Evolutionary conservation across 2,888 invertebrate genomes (phyloP), one percentile per base, ranked within the genome.

Genomic region (Rambutsinella grinnellia): DNA sequence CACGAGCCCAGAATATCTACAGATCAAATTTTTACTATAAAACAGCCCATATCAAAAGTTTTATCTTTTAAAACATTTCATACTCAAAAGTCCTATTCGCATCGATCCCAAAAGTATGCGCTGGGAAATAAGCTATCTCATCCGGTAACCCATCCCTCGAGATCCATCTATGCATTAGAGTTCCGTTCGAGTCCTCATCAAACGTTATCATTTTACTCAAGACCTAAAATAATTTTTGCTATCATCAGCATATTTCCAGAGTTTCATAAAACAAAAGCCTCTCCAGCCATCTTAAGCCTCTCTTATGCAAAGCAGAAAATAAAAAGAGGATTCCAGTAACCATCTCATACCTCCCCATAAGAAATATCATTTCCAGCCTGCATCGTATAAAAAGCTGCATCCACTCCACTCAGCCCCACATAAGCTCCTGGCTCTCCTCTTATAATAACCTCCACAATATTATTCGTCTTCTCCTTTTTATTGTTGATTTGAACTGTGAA

Each of bases 361-460:
- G 93, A 92, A 71, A 96, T 88, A 85, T 96, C 95, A 86, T 95
- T 96, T 58, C 95, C 96, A 15, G 95, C 95, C 88, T 96, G 95
- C 94, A 96, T 94, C 6, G 93, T 92, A 87, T 94, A 95, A 87
- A 96, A 94, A 24, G 94, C 92, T 85, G 93, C 91, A 87, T 96
- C 96, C 78, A 97, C 92, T 63, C 93, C 97, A 0, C 96, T 94
- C 19, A 98, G 90, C 0, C 95, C 97, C 3, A 98, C 95, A 87
- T 95, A 96, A 0, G 97, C 93, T 13, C 97, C 97, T 0, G 97
- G 96, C 86, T 97, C 95, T 15, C 97, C 97, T 85, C 92, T 94
- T 80, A 97, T 94, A 0, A 96, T 95, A 70, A 98, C 92, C 87
- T 98, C 97, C 1, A 98, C 94, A 69, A 93, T 92, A 86, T 96